Conservation (phyloP, 53 echinoderm and acorn worm species). For the Mesocentrotus franciscanus region DNA sequence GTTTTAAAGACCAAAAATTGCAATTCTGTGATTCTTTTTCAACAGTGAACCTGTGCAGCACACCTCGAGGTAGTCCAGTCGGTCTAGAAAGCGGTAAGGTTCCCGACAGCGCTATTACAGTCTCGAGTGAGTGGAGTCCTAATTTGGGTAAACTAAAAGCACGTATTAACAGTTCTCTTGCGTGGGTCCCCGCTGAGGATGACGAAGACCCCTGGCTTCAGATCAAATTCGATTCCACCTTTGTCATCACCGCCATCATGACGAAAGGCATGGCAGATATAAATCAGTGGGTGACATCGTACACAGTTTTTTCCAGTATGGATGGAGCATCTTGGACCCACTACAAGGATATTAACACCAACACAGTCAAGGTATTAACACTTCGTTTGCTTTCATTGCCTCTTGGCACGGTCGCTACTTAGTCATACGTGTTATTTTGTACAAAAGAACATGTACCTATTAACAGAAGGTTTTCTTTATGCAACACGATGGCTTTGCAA, state of each 20-base stretch:
- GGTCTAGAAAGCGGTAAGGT: no score
- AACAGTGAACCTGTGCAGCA: background rate
- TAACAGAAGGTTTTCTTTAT: no score
- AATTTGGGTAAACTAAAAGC: no score
- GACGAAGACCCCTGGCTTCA: background rate
- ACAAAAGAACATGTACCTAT: no score
- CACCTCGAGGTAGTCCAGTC: background rate
- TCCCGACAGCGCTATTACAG: background rate
- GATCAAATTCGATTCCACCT: background rate
- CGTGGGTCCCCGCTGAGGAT: background rate
- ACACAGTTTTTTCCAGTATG: background rate
- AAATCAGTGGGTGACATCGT: conserved; percentile 3
- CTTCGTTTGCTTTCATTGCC: no score
- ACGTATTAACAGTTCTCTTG: background rate
- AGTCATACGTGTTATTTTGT: no score
- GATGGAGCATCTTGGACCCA: background rate
- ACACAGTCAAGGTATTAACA: background rate
- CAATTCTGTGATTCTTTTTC: background rate
- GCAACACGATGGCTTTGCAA: no score
- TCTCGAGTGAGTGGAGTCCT: background rate
- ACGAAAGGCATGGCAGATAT: background rate
- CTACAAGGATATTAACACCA: background rate
- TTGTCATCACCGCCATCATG: background rate
- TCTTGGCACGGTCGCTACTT: no score
- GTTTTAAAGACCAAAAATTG: background rate